Evolutionary conservation across 1,140 invertebrate species (phyloP).

Genomic region (Saccostrea echinata): DNA sequence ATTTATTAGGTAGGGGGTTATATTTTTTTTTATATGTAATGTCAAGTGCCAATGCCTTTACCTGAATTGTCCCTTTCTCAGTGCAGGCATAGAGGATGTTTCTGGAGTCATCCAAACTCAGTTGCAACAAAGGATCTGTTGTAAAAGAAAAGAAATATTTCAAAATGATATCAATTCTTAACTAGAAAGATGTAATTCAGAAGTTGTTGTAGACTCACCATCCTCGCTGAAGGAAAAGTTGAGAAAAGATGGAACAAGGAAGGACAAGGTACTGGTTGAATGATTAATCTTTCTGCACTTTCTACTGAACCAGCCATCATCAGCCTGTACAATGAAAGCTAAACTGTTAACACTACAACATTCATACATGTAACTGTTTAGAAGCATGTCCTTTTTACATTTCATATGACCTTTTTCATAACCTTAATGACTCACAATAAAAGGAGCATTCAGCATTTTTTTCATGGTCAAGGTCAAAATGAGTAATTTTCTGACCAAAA

Average conservation of each 20-base stretch:
- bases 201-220: slow-evolving; percentile 68
- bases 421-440: too few species aligned
- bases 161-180: neutral
- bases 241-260: slow-evolving; percentile 93
- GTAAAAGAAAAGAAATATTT: slow-evolving; percentile 43
- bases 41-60: too few species aligned
- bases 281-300: slow-evolving; percentile 97
- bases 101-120: slow-evolving; percentile 93
- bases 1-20: too few species aligned
- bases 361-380: neutral
- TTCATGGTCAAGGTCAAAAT: too few species aligned
- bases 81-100: slow-evolving; percentile 95
- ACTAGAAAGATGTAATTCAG: too few species aligned
- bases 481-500: too few species aligned
- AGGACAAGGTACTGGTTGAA: slow-evolving; percentile 91
- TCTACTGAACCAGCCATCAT: slow-evolving; percentile 94
- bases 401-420: neutral
- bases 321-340: slow-evolving; percentile 74
- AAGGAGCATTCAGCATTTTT: too few species aligned
- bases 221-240: slow-evolving; percentile 91
- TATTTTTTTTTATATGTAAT: too few species aligned
- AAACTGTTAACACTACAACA: neutral
- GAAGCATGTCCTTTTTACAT: neutral
- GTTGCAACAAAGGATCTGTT: slow-evolving; percentile 91
- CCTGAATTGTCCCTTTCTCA: slow-evolving; percentile 82